Evolutionary conservation across 1,140 invertebrate genomes (phyloP).

Genomic region (Drosophila melanica): DNA sequence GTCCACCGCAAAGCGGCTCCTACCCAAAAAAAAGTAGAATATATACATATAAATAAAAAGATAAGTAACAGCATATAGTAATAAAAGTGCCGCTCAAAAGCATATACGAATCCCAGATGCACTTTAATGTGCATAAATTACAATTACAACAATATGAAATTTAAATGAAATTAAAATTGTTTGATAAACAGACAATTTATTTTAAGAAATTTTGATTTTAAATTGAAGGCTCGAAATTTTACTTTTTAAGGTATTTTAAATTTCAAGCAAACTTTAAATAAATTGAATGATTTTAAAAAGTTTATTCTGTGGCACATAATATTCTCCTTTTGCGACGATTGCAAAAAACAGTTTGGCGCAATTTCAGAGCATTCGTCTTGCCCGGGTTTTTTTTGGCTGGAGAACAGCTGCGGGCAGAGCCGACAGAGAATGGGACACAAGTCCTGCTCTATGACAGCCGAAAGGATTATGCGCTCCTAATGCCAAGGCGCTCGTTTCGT

Average conservation of each 20-base stretch:
- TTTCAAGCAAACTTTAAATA: too few species aligned
- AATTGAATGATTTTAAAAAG: too few species aligned
- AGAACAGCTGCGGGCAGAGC: slow-evolving; percentile 30
- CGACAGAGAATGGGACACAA: slow-evolving; percentile 6
- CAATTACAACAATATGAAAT: too few species aligned
- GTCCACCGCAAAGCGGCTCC: slow-evolving; percentile 62
- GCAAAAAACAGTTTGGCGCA: not conserved
- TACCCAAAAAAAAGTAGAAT: slow-evolving; percentile 7
- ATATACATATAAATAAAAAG: not conserved
- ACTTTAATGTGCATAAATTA: not conserved
- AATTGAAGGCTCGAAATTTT: too few species aligned
- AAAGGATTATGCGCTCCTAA: slow-evolving; percentile 67
- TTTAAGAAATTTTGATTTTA: too few species aligned
- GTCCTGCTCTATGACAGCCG: slow-evolving; percentile 43
- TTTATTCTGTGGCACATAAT: too few species aligned
- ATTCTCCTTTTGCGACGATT: too few species aligned
- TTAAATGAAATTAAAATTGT: too few species aligned
- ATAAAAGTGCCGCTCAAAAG: not conserved
- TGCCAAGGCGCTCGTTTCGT: slow-evolving; percentile 31
- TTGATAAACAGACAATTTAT: too few species aligned
- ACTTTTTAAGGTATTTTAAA: too few species aligned
- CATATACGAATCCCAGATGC: slow-evolving; percentile 5
- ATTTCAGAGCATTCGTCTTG: not conserved
- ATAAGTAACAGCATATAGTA: slow-evolving; percentile 17
- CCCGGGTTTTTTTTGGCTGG: not conserved